phyloP scores from a whole-genome alignment of 2,113 vertebrate species.

The Oceanodroma tethys region DNA sequence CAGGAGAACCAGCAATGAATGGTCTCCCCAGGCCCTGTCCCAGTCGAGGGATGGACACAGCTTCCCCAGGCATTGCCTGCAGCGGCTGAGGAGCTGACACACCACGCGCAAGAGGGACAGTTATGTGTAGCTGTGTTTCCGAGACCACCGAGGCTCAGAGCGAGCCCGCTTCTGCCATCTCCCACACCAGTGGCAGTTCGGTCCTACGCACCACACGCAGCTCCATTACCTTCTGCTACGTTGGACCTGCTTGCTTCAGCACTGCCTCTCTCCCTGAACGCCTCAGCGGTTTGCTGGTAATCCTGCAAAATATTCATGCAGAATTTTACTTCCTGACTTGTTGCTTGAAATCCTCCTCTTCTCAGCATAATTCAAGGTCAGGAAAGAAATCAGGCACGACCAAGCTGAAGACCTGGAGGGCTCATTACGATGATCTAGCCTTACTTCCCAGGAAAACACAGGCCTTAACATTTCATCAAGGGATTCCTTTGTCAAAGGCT shows the following conservation, averaged over 20 bases:
- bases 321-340: not conserved
- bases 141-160: not conserved
- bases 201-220: not conserved
- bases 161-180: not conserved
- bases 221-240: not conserved
- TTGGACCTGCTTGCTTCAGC: not conserved
- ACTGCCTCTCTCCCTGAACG: not conserved
- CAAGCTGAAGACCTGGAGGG: not conserved
- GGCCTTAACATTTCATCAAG: constrained; percentile 17
- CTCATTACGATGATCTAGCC: constrained; percentile 27
- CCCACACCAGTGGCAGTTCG: not conserved
- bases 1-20: not conserved
- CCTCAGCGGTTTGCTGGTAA: not conserved
- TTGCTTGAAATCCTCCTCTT: not conserved
- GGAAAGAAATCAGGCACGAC: not conserved
- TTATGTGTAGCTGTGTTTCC: not conserved
- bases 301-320: not conserved
- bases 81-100: not conserved
- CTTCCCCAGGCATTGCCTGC: not conserved
- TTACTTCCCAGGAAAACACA: constrained; percentile 31
- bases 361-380: constrained; percentile 24
- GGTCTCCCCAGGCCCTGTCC: not conserved
- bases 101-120: rapidly evolving
- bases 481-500: constrained; percentile 51
- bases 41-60: not conserved